Evolutionary conservation across 2,888 invertebrate genomes (phyloP).

Genomic region (Melolontha melolontha): DNA sequence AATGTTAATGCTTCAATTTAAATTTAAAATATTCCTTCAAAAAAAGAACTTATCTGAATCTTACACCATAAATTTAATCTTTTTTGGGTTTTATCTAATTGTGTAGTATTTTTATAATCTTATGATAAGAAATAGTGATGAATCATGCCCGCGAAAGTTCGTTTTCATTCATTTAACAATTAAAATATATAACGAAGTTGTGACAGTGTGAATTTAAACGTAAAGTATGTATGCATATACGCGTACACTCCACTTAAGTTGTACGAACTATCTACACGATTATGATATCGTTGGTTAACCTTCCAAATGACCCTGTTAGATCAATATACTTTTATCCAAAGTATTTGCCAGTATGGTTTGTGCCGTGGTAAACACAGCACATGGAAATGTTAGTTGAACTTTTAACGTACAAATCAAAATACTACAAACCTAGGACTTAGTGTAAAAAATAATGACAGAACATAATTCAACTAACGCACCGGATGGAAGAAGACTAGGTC

Average conservation of each 20-base stretch:
- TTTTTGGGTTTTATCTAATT: too few relatives aligned
- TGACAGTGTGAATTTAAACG: too few relatives aligned
- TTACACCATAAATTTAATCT: too few relatives aligned
- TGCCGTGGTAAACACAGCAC: conserved; percentile 2
- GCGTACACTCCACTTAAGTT: neutral
- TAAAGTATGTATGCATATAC: neutral
- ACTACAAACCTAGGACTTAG: conserved; percentile 9
- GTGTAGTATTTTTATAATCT: too few relatives aligned
- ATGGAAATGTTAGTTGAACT: conserved; percentile 10
- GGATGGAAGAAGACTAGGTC: conserved; percentile 67
- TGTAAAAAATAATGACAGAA: conserved; percentile 47
- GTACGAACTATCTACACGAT: conserved; percentile 19
- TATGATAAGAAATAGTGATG: too few relatives aligned
- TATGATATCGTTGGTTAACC: conserved; percentile 43
- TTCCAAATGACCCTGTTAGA: conserved; percentile 43
- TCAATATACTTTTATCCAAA: conserved; percentile 43
- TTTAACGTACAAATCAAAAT: conserved; percentile 18
- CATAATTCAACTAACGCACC: conserved; percentile 40
- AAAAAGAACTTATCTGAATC: too few relatives aligned
- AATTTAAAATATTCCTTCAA: too few relatives aligned
- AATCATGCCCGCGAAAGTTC: too few relatives aligned
- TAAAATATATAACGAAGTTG: too few relatives aligned
- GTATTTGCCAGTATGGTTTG: conserved; percentile 30
- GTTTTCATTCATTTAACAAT: too few relatives aligned
- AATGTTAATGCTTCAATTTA: too few relatives aligned